Evolutionary conservation across 2,888 invertebrate species (phyloP), one percentile per base, ranked within the genome.

Genomic region (Folsomia candida): DNA sequence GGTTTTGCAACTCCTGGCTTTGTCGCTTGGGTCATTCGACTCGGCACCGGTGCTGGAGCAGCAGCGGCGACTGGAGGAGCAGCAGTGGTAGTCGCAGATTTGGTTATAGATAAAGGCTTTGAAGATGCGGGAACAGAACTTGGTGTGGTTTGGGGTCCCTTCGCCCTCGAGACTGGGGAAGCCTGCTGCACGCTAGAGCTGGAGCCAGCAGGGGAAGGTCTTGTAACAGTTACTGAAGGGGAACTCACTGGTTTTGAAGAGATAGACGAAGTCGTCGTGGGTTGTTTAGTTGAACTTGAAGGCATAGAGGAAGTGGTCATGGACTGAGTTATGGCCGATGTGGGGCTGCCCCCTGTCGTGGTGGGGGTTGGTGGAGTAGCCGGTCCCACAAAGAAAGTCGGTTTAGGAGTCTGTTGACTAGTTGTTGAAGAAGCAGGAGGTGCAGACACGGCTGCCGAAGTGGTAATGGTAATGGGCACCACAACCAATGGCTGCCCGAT

Each of bases 211-310:
- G 47, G 3, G 2, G 22, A 22, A 20, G 64, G 64, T 4, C 64
- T 29, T 14, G 72, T 67, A 3, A 70, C 65, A 2, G 71, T 71
- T 4, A 74, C 69, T 24, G 69, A 69, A 14, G 73, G 68, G 3
- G 71, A 71, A 63, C 69, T 71, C 22, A 69, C 66, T 9, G 74
- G 71, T 65, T 71, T 37, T 37, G 37, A 37, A 37, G 37, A 37
- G 37, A 14, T 9, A 37, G 37, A 37, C 4, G 37, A 37, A 37
- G 37, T 37, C 4, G 37, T 14, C 14, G 37, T 4, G 14, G 37
- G 4, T 4, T 4, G 14, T 37, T 4, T 14, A 37, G 6, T 37
- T 37, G 37, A 37, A 37, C 37, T 37, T 37, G 37, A 37, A 37
- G 37, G 37, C 37, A 37, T 37, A 14, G 37, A 9, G 37, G 37